Conservation (phyloP, 1,140 invertebrate species). For the Odontomachus brunneus region DNA sequence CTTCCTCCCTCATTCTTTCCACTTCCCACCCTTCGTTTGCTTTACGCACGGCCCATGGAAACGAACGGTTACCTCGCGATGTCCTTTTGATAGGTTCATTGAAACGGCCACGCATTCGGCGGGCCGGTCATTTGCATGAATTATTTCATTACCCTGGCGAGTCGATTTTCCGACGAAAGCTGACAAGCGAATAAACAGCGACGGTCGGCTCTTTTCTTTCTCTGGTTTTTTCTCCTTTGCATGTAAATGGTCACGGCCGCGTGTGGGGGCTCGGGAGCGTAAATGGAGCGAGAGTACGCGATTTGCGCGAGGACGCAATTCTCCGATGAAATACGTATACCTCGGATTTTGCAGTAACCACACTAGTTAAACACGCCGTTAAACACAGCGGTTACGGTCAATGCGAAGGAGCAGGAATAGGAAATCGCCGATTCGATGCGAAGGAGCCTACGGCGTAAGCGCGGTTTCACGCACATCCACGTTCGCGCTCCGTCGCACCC, state of each 20-base stretch:
- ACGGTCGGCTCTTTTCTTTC: not conserved
- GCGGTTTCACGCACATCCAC: not conserved
- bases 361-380: too few relatives aligned
- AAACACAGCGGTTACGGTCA: not conserved
- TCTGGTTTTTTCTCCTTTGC: not conserved
- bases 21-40: constrained; percentile 50
- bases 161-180: constrained; percentile 9
- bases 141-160: constrained; percentile 33
- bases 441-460: not conserved
- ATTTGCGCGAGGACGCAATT: not conserved
- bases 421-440: not conserved
- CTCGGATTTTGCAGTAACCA: not conserved
- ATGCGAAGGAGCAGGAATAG: not conserved
- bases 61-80: constrained; percentile 59
- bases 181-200: constrained; percentile 6
- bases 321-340: not conserved
- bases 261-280: not conserved
- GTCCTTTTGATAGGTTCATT: constrained; percentile 59
- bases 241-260: not conserved
- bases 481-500: not conserved
- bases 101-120: constrained; percentile 15
- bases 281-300: not conserved
- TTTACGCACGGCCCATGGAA: constrained; percentile 43
- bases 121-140: constrained; percentile 31
- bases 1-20: constrained; percentile 15